Evolutionary conservation across 2,888 invertebrate genomes (phyloP), one percentile per base, ranked within the genome.

Genomic region (Cistogaster globosa): DNA sequence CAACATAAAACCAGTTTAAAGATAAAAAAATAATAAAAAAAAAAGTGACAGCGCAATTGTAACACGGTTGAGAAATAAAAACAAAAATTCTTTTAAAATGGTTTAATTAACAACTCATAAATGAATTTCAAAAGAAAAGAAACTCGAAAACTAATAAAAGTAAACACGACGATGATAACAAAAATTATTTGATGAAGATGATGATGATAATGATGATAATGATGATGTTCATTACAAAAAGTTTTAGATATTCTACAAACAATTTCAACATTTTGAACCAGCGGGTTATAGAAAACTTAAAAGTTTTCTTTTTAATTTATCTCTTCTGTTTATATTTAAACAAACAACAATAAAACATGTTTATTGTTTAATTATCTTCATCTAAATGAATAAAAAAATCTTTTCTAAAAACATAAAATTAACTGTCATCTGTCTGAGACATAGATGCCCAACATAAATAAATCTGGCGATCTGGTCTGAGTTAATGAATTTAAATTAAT

Each of bases 21-120:
- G 22, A 68, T n/a, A 48, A 72, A 26, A 26, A 26, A 26, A 1
- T 18, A 38, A 53, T 8, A 5, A 32, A 5, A 8, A 32, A n/a
- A 32, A 32, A 32, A 8, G 8, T 32, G 38, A n/a, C 57, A 42
- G 8, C 2, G 26, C 51, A 60, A 58, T 58, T 75, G 65, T 65
- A 48, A 26, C 58, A 67, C 18, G 60, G 20, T 36, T 14, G 4
- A 45, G 32, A 45, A 51, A 14, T 48, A 36, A 2, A 74, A 8
- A 55, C 53, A 3, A 77, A 57, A 69, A 62, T 62, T 53, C 26
- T 53, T 53, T 32, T 53, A 69, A 69, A 78, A 78, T 69, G 77
- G 26, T 68, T 78, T 78, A 69, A 78, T 68, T n/a, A n/a, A n/a
- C 53, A 60, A 42, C 53, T 55, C 26, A 26, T 58, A 51, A 60